Evolutionary conservation across 2,797 vertebrate species (phyloP), one percentile per base, ranked within the genome.

Genomic region (Enteromius afrohamiltoni): DNA sequence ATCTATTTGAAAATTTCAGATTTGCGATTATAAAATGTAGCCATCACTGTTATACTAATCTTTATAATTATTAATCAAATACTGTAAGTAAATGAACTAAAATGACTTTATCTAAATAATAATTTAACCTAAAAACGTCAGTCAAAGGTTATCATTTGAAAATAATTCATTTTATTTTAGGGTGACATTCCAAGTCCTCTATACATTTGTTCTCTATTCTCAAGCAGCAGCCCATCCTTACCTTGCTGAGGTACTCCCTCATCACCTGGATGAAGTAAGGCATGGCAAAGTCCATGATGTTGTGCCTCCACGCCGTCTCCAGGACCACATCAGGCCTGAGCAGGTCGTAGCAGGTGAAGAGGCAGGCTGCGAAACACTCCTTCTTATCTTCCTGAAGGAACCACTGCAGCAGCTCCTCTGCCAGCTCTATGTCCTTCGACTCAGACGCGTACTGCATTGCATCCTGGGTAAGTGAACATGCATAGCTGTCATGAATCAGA

Each of bases 231-330:
- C 7, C 16, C 3, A 2, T 73, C 91, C 94, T 88, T 95, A 99
- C 98, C 97, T 99, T 99, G 91, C 93, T 93, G 91, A 99, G 95
- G 91, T 98, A 99, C 74, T 99, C 97, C 93, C 98, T 97, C 98
- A 98, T 98, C 94, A 99, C 98, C 94, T 99, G 98, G 93, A 99
- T 99, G 91, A 99, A 99, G 92, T 99, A 99, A 29, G 98, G 98
- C 98, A 99, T 99, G 93, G 98, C 97, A 92, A 99, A 99, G 93
- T 99, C 98, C 97, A 99, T 99, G 93, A 99, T 97, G 93, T 99
- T 99, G 95, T 99, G 97, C 92, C 97, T 95, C 98, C 98, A 99
- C 5, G 98, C 97, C 0, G 97, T 98, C 94, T 99, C 98, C 90
- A 99, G 92, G 87, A 99, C 98, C 81, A 99, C 98, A 70, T 99